Conservation (phyloP, 92 coral and sea anemone species). For the Palythoa caribaeorum region DNA sequence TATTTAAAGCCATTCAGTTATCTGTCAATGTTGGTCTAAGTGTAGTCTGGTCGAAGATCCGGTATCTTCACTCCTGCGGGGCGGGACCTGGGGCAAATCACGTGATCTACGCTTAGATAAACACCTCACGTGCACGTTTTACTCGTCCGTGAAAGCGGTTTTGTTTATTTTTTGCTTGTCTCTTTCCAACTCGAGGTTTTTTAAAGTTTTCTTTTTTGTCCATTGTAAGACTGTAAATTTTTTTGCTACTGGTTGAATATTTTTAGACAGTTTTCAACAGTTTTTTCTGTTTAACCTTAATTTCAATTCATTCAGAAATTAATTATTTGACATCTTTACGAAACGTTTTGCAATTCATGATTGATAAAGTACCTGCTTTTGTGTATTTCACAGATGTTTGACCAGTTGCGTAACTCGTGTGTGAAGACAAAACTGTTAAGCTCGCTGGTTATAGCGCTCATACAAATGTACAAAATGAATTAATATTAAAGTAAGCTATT, state of each 20-base stretch:
- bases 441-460: not conserved
- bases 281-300: too few species aligned
- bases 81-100: slow-evolving; percentile 8
- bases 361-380: too few species aligned
- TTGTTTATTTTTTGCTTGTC: too few species aligned
- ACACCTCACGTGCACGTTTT: not conserved
- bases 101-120: not conserved
- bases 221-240: too few species aligned
- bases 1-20: not conserved
- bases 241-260: too few species aligned
- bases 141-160: not conserved
- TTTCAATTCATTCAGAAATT: too few species aligned
- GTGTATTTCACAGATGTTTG: too few species aligned
- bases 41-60: not conserved
- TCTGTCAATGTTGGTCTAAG: not conserved
- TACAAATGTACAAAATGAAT: slow-evolving; percentile 2
- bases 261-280: too few species aligned
- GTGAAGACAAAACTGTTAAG: not conserved
- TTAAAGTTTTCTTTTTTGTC: too few species aligned
- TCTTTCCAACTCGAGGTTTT: too few species aligned
- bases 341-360: too few species aligned
- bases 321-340: too few species aligned
- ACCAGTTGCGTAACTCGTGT: not conserved
- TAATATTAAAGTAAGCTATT: not conserved
- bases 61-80: slow-evolving; percentile 42